Conservation (phyloP, 2,888 invertebrate species). For the Biston stratarius region DNA sequence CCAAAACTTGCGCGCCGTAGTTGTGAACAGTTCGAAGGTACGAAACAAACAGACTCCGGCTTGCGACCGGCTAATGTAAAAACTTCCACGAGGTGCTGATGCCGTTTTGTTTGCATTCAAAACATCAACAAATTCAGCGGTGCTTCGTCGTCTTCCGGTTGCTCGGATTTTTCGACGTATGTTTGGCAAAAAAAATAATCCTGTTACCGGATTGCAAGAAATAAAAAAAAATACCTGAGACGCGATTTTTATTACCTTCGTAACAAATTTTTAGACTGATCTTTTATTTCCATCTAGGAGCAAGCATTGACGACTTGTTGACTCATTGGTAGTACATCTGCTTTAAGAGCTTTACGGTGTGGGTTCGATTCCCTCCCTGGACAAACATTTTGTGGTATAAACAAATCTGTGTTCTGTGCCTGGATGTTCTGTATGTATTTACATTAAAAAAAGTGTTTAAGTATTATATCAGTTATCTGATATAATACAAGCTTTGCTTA, state of each 20-base stretch:
- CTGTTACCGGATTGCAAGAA: background rate
- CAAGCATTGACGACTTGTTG: too few species aligned
- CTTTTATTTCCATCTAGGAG: too few species aligned
- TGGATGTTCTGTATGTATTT: too few species aligned
- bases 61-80: slow-evolving; percentile 76
- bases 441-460: too few species aligned
- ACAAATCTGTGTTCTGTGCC: too few species aligned
- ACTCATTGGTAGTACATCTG: too few species aligned
- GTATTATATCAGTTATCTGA: too few species aligned
- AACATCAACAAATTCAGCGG: slow-evolving; percentile 66
- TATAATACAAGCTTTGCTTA: too few species aligned
- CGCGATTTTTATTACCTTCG: background rate
- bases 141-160: slow-evolving; percentile 50
- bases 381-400: too few species aligned
- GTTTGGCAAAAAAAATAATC: slow-evolving; percentile 5
- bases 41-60: slow-evolving; percentile 73
- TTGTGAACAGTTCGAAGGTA: slow-evolving; percentile 63
- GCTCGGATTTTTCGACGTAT: slow-evolving; percentile 11
- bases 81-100: slow-evolving; percentile 71
- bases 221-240: background rate
- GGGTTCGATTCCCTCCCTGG: too few species aligned
- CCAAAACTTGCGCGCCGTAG: slow-evolving; percentile 75
- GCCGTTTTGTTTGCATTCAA: slow-evolving; percentile 72
- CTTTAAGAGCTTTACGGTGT: too few species aligned
- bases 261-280: too few species aligned